phyloP scores from a whole-genome alignment of 2,888 invertebrate genomes.

The Leucozona laternaria region DNA sequence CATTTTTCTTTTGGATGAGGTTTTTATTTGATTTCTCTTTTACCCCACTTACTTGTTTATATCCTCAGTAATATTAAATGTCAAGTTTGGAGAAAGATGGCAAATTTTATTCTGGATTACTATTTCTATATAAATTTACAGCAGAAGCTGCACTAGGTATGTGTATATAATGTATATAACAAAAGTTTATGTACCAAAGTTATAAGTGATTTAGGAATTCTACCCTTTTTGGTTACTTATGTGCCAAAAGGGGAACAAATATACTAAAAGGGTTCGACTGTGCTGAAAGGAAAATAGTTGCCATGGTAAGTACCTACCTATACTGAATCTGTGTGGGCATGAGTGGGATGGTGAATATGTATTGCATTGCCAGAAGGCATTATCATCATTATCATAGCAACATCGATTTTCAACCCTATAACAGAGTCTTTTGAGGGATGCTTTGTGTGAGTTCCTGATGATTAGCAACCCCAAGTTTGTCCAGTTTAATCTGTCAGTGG shows the following conservation, averaged over 20 bases:
- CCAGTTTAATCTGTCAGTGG: conserved; percentile 26
- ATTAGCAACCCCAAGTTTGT: conserved; percentile 46
- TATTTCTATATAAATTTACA: conserved; percentile 73
- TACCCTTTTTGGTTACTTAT: conserved; percentile 58
- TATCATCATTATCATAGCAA: conserved; percentile 57
- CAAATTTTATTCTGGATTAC: conserved; percentile 71
- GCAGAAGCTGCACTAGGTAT: not conserved
- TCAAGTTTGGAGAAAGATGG: conserved; percentile 57
- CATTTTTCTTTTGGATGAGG: conserved; percentile 45
- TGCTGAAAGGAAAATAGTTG: conserved; percentile 10
- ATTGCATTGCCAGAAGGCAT: conserved; percentile 36
- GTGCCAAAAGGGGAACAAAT: conserved; percentile 54
- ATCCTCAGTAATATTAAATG: conserved; percentile 30
- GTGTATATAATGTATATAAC: conserved; percentile 44
- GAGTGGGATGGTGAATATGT: conserved; percentile 46
- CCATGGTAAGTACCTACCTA: no score
- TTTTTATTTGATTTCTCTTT: conserved; percentile 13
- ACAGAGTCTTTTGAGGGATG: not conserved
- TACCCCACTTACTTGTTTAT: conserved; percentile 37
- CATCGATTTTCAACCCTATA: conserved; percentile 38
- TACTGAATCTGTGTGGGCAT: conserved; percentile 42
- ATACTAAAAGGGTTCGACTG: conserved; percentile 63
- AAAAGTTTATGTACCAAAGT: conserved; percentile 10
- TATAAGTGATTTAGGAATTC: conserved; percentile 27
- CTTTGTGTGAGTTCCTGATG: conserved; percentile 12